Evolutionary conservation across 2,888 invertebrate species (phyloP).

Genomic region (Ornithoptera priamus): DNA sequence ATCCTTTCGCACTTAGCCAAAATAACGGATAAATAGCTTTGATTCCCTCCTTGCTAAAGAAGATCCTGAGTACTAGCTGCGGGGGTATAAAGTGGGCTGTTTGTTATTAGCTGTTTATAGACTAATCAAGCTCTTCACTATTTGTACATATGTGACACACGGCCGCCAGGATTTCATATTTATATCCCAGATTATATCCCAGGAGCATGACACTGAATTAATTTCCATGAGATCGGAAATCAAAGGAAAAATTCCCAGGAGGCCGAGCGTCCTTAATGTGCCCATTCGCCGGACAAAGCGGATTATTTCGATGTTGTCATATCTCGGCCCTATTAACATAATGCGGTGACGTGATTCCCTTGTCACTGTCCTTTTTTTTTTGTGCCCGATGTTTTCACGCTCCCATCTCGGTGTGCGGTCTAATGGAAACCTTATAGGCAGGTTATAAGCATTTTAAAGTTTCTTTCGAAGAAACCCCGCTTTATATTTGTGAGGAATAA

Average conservation of each 20-base stretch:
- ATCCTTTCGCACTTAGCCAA: no score
- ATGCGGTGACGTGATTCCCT: constrained; percentile 68
- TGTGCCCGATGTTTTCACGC: constrained; percentile 46
- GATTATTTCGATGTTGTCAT: constrained; percentile 75
- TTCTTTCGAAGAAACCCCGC: constrained; percentile 11
- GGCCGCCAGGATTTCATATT: neutral
- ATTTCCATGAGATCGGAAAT: constrained; percentile 72
- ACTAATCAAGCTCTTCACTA: no score
- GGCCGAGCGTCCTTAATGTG: constrained; percentile 59
- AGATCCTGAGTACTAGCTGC: no score
- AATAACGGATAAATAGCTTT: no score
- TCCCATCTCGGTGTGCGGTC: constrained; percentile 61
- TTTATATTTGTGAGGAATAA: constrained; percentile 14
- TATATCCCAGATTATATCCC: neutral
- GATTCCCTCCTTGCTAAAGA: no score
- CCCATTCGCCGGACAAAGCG: constrained; percentile 71
- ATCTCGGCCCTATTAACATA: constrained; percentile 71
- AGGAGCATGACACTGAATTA: constrained; percentile 48
- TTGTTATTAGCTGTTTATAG: no score
- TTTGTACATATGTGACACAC: neutral
- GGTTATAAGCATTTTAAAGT: constrained; percentile 20
- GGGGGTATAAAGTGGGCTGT: no score
- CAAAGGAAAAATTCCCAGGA: constrained; percentile 68
- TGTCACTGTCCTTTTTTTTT: constrained; percentile 54
- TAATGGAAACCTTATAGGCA: constrained; percentile 36